Conservation (phyloP, 2,888 invertebrate species). For the Aproaerema taeniolella region DNA sequence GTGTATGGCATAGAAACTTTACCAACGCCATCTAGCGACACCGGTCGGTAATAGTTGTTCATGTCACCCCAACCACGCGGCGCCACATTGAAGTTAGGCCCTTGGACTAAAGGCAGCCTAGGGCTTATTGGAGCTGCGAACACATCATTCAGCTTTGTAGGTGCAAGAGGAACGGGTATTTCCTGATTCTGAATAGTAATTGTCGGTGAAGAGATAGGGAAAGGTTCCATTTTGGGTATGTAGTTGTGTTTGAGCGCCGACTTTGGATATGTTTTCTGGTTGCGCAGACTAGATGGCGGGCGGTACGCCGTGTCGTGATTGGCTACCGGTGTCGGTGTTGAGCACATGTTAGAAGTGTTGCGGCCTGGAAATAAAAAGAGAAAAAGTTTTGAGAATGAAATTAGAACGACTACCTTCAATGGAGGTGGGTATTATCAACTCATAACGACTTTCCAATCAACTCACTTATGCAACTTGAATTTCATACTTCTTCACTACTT, state of each 20-base stretch:
- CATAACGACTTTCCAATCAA: too few relatives aligned
- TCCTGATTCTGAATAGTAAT: slow-evolving; percentile 49
- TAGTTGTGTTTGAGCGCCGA: slow-evolving; percentile 58
- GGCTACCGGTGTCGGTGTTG: slow-evolving; percentile 62
- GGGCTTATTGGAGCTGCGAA: slow-evolving; percentile 65
- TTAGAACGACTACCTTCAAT: too few relatives aligned
- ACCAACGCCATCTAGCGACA: slow-evolving; percentile 81
- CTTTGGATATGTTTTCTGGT: slow-evolving; percentile 68
- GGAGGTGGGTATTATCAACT: too few relatives aligned
- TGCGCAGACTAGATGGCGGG: slow-evolving; percentile 65
- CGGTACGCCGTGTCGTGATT: slow-evolving; percentile 72
- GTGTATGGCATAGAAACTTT: slow-evolving; percentile 52
- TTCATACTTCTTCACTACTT: too few relatives aligned
- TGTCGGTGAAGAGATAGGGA: slow-evolving; percentile 58
- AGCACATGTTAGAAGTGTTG: slow-evolving; percentile 65
- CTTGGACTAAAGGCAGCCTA: slow-evolving; percentile 53
- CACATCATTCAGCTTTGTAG: slow-evolving; percentile 67
- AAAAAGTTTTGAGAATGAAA: too few relatives aligned
- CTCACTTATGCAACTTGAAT: too few relatives aligned
- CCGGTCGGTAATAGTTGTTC: slow-evolving; percentile 83
- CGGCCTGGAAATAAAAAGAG: slow-evolving; percentile 45
- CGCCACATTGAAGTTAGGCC: slow-evolving; percentile 88
- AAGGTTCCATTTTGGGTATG: slow-evolving; percentile 68
- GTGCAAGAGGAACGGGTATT: slow-evolving; percentile 58
- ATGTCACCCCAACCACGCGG: slow-evolving; percentile 89